A percentile compares a stretch with the other conserved stretches of the same genome.
Conservation (phyloP, 1,140 invertebrate genomes). For the Lepeophtheirus salmonis region DNA sequence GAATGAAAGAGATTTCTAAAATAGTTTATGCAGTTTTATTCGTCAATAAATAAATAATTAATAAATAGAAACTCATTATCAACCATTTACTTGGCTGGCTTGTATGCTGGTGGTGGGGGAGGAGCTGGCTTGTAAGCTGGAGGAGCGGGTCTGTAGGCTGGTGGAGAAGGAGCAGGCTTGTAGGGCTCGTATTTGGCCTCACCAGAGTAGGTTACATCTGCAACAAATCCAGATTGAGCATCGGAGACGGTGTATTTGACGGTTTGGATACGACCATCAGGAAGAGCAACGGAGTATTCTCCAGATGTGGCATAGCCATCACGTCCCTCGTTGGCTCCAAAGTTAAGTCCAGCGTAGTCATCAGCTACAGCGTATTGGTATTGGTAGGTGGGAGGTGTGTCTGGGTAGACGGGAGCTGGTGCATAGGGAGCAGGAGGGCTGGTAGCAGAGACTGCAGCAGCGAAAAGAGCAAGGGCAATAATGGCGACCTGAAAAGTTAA, state of each 20-base stretch:
- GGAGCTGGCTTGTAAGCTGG: no score
- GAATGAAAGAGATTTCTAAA: no score
- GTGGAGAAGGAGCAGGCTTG: constrained; percentile 7
- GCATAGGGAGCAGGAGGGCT: not conserved
- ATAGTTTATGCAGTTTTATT: no score
- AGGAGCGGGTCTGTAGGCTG: constrained; percentile 8
- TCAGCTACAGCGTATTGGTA: constrained; percentile 10
- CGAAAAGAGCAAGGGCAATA: not conserved
- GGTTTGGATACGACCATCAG: constrained; percentile 15
- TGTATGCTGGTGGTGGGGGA: no score
- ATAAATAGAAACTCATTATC: no score
- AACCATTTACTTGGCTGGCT: no score
- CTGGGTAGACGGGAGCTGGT: constrained; percentile 4
- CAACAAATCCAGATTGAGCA: constrained; percentile 8
- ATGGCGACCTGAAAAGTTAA: no score
- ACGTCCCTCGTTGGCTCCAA: not conserved
- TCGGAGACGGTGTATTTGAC: constrained; percentile 13
- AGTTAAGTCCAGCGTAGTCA: constrained; percentile 8
- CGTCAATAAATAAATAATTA: no score
- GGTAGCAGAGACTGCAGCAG: not conserved
- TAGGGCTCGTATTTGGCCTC: constrained; percentile 13
- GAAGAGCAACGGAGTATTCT: constrained; percentile 10
- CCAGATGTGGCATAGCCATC: constrained; percentile 14
- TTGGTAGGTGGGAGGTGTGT: not conserved
- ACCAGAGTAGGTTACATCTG: constrained; percentile 14